Evolutionary conservation across 2,888 invertebrate genomes (phyloP).

Genomic region (Drosophila suboccidentalis): DNA sequence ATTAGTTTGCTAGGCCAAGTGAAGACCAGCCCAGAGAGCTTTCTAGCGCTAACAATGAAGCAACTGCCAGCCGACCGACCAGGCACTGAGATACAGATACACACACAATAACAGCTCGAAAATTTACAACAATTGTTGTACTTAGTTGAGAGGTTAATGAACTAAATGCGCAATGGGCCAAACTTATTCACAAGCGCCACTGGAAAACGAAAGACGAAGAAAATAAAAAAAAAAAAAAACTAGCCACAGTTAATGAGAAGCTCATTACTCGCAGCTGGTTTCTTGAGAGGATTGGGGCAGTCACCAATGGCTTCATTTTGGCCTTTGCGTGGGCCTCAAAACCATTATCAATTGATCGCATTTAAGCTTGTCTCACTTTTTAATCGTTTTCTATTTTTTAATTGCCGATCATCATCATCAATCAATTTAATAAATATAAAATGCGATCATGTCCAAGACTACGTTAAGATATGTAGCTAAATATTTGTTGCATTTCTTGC

Average conservation of each 20-base stretch:
- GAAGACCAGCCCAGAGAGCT: conserved; percentile 40
- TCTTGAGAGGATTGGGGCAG: conserved; percentile 49
- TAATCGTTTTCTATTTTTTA: conserved; percentile 11
- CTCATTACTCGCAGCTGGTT: conserved; percentile 64
- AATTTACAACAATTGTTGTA: conserved; percentile 78
- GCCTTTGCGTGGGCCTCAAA: conserved; percentile 47
- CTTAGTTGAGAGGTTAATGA: conserved; percentile 81
- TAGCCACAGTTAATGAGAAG: conserved; percentile 67
- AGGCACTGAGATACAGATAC: conserved; percentile 11
- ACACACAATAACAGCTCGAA: conserved; percentile 41
- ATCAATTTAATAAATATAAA: conserved; percentile 43
- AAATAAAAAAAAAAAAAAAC: conserved; percentile 25
- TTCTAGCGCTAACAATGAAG: conserved; percentile 70
- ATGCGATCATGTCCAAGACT: conserved; percentile 13
- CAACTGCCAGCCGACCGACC: conserved; percentile 14
- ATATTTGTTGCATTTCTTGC: conserved; percentile 20
- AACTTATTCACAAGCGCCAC: conserved; percentile 61
- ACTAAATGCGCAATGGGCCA: conserved; percentile 81
- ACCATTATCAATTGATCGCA: conserved; percentile 48
- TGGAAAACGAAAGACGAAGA: conserved; percentile 9
- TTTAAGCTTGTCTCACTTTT: conserved; percentile 32
- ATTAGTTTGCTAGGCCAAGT: conserved; percentile 68
- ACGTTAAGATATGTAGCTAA: not conserved
- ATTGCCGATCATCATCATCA: conserved; percentile 46
- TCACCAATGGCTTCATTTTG: conserved; percentile 64